These are phyloP conservation scores for Pseudolaguvia tuberculata DNA, from an alignment of 2,113 vertebrate species.

Conservation along the genomic window DNA sequence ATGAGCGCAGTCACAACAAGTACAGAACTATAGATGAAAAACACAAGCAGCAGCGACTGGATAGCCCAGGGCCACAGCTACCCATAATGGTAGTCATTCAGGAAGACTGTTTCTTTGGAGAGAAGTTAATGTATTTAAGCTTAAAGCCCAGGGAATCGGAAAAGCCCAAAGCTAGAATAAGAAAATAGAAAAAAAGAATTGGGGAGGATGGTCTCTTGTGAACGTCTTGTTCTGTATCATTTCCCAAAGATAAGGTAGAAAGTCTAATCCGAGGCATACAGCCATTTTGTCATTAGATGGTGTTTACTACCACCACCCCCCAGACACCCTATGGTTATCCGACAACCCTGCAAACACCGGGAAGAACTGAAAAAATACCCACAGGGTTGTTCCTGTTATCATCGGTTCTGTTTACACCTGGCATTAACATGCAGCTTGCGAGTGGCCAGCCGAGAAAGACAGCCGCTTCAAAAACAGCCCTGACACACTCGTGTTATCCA, in stretches of 20 bases:
- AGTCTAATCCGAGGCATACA: background rate
- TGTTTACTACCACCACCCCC: background rate
- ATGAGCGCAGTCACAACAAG: too few species aligned
- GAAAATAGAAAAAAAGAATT: too few species aligned
- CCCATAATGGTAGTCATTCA: too few species aligned
- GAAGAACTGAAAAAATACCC: background rate
- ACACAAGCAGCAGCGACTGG: too few species aligned
- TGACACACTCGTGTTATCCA: too few species aligned
- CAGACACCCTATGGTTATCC: background rate
- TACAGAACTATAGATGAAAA: too few species aligned
- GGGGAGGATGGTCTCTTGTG: background rate
- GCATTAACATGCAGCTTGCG: background rate
- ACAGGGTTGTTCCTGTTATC: background rate
- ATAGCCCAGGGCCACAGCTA: too few species aligned
- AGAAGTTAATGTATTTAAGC: too few species aligned
- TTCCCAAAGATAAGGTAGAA: background rate
- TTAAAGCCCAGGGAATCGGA: too few species aligned
- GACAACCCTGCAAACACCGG: background rate
- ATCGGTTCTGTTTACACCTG: background rate
- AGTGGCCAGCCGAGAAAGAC: background rate
- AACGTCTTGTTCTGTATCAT: background rate
- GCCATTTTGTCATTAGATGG: conserved; percentile 7
- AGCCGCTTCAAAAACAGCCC: background rate
- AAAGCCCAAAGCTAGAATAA: too few species aligned
- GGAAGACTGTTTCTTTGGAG: too few species aligned